Conservation (phyloP, 1,140 invertebrate species). For the Scaptomyza hsui region DNA sequence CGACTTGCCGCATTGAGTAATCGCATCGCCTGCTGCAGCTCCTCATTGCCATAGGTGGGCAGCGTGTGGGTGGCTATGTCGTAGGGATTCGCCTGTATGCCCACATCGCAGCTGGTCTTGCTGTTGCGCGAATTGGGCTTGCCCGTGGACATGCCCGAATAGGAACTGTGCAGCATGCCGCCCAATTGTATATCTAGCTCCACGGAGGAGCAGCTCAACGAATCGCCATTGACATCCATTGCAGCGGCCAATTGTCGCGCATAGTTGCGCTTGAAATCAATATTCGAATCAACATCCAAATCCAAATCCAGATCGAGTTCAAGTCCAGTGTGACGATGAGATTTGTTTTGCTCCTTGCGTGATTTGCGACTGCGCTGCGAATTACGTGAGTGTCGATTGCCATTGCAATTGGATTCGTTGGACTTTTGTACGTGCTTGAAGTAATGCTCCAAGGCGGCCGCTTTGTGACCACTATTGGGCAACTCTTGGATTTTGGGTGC, state of each 20-base stretch:
- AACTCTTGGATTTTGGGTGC: constrained; percentile 63
- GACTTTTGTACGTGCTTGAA: constrained; percentile 77
- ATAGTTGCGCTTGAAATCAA: constrained; percentile 64
- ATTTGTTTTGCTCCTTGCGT: constrained; percentile 40
- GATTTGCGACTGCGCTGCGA: constrained; percentile 68
- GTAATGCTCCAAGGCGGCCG: constrained; percentile 72
- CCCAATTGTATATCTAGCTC: constrained; percentile 65
- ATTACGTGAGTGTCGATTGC: constrained; percentile 70
- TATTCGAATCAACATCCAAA: constrained; percentile 39
- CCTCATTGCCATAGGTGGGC: constrained; percentile 68
- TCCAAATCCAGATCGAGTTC: constrained; percentile 27
- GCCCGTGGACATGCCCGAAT: constrained; percentile 84
- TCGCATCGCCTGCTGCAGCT: constrained; percentile 72
- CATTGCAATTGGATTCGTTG: constrained; percentile 61
- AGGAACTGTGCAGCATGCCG: constrained; percentile 83
- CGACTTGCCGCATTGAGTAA: constrained; percentile 73
- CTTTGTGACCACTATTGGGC: constrained; percentile 50
- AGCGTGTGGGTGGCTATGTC: constrained; percentile 87
- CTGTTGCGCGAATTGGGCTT: constrained; percentile 85
- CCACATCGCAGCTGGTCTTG: constrained; percentile 85
- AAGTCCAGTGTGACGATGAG: constrained; percentile 29
- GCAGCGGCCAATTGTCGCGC: constrained; percentile 43
- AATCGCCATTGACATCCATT: constrained; percentile 44
- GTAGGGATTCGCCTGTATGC: constrained; percentile 86
- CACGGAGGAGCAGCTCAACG: constrained; percentile 61